Evolutionary conservation across 2,797 vertebrate species (phyloP).

Genomic region (Masticophis lateralis): DNA sequence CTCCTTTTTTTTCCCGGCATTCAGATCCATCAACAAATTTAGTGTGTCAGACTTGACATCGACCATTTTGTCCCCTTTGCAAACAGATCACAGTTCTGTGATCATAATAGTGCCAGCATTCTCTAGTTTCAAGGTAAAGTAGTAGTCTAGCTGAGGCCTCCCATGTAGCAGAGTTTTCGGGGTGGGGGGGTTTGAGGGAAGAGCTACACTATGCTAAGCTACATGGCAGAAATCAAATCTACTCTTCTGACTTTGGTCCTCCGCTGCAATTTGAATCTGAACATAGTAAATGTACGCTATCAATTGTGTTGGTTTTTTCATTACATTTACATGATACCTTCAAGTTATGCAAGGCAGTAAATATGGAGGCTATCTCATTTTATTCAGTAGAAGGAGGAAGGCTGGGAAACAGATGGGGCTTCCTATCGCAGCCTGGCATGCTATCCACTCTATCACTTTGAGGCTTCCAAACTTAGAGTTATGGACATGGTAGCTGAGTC

Average conservation of each 20-base stretch:
- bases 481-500: neutral
- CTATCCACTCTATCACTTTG: neutral
- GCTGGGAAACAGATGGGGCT: neutral
- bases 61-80: neutral
- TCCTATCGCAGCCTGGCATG: neutral
- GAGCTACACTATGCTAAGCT: neutral
- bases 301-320: neutral
- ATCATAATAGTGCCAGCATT: neutral
- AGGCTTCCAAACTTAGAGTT: neutral
- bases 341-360: neutral
- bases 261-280: neutral
- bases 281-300: neutral
- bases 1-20: neutral
- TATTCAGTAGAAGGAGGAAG: neutral
- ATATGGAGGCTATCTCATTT: neutral
- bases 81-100: neutral
- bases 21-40: neutral
- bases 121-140: neutral
- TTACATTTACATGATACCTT: neutral
- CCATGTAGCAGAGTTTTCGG: neutral
- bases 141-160: neutral
- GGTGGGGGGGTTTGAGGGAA: neutral
- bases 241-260: neutral
- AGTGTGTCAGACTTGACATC: neutral
- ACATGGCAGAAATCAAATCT: neutral